Percentiles rank a stretch among this genome's conserved stretches.
phyloP scores from a whole-genome alignment of 2,113 vertebrate species.

The Pogonocichla stellata region DNA sequence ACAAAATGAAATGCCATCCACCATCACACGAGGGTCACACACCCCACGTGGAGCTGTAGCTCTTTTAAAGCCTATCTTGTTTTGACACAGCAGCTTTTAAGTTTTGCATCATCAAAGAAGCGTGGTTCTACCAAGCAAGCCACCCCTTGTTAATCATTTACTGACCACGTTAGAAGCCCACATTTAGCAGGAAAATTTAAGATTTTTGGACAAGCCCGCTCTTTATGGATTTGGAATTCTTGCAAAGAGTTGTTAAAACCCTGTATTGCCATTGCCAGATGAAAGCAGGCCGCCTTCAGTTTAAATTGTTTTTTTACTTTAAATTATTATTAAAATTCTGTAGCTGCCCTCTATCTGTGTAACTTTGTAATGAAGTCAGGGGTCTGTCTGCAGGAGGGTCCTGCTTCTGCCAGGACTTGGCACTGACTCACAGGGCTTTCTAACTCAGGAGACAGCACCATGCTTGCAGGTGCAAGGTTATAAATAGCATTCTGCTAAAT shows the following conservation, averaged over 20 bases:
- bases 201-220: not conserved
- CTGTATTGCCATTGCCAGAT: not conserved
- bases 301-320: not conserved
- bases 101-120: not conserved
- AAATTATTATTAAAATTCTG: conserved; percentile 9
- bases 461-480: conserved; percentile 34
- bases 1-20: not conserved
- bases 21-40: not conserved
- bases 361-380: not conserved
- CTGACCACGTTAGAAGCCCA: not conserved
- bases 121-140: not conserved
- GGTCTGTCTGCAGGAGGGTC: not conserved
- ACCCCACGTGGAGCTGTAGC: not conserved
- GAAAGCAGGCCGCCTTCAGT: not conserved
- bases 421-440: conserved; percentile 14
- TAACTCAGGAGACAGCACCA: conserved; percentile 69
- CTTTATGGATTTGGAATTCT: not conserved
- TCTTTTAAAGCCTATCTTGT: not conserved
- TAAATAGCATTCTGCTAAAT: conserved; percentile 58
- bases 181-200: not conserved
- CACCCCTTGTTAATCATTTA: not conserved
- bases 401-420: not conserved
- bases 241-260: not conserved
- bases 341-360: not conserved
- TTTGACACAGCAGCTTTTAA: not conserved